phyloP scores from a whole-genome alignment of 2,113 vertebrate genomes.

The Otus sunia region DNA sequence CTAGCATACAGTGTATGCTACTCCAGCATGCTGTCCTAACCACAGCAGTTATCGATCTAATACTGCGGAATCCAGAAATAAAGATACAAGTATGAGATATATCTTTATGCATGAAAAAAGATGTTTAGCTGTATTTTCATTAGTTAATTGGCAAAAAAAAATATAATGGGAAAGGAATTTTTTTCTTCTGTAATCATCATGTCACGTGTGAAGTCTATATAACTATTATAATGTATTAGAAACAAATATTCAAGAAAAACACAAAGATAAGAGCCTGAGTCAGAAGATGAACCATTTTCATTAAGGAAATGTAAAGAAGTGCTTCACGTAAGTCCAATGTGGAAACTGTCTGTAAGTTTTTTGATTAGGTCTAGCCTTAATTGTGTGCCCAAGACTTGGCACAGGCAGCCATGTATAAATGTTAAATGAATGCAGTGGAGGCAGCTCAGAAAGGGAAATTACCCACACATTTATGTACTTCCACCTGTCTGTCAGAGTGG shows the following conservation, averaged over 20 bases:
- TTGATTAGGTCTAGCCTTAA: not conserved
- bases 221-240: not conserved
- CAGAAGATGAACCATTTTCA: not conserved
- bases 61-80: not conserved
- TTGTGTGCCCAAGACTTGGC: not conserved
- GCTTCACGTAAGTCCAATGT: not conserved
- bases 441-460: not conserved
- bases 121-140: not conserved
- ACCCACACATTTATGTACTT: not conserved
- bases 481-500: too few species aligned
- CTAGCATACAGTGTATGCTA: not conserved
- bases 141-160: not conserved
- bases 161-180: not conserved
- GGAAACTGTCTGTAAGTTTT: not conserved
- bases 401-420: too few species aligned
- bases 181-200: not conserved
- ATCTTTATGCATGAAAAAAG: not conserved
- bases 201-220: not conserved
- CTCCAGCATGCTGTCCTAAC: not conserved
- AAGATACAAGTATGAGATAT: not conserved
- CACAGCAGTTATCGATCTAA: not conserved
- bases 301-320: not conserved
- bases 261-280: not conserved
- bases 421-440: not conserved
- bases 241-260: not conserved